Evolutionary conservation across 2,113 vertebrate species (phyloP).

Genomic region (Spheniscus mendiculus): DNA sequence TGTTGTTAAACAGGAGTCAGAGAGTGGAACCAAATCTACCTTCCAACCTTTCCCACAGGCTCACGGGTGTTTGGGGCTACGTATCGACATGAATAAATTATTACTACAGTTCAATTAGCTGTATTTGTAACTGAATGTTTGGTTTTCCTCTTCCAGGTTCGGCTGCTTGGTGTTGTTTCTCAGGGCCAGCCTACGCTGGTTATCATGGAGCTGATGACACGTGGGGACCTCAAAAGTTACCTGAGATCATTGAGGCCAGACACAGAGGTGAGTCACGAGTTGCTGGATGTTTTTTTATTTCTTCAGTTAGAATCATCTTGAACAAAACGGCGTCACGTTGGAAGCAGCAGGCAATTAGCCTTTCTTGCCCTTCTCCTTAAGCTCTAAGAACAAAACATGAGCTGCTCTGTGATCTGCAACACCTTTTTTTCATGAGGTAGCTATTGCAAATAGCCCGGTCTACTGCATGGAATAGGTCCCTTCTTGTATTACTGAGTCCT

Average conservation of each 20-base stretch:
- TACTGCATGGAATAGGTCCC: background rate
- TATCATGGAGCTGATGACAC: slow-evolving; percentile 99
- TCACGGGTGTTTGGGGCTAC: background rate
- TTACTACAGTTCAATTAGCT: background rate
- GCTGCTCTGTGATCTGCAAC: background rate
- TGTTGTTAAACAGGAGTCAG: background rate
- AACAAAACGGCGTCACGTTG: background rate
- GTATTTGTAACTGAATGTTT: background rate
- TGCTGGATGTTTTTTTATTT: background rate
- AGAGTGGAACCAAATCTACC: background rate
- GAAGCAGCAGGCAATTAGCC: slow-evolving; percentile 38
- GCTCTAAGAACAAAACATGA: background rate
- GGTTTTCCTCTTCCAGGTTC: slow-evolving; percentile 80
- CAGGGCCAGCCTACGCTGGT: slow-evolving; percentile 98
- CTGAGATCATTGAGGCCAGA: slow-evolving; percentile 91
- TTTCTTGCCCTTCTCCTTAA: slow-evolving; percentile 20
- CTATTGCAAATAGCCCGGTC: background rate
- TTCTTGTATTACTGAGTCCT: background rate
- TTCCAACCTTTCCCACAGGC: background rate
- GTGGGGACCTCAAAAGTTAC: slow-evolving; percentile 97
- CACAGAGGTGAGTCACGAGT: slow-evolving; percentile 78
- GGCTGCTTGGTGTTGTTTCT: slow-evolving; percentile 95
- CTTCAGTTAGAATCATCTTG: background rate
- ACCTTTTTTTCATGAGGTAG: background rate
- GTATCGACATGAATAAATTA: background rate